Evolutionary conservation across 1,140 invertebrate species (phyloP).

Genomic region (Pristionchus pacificus): DNA sequence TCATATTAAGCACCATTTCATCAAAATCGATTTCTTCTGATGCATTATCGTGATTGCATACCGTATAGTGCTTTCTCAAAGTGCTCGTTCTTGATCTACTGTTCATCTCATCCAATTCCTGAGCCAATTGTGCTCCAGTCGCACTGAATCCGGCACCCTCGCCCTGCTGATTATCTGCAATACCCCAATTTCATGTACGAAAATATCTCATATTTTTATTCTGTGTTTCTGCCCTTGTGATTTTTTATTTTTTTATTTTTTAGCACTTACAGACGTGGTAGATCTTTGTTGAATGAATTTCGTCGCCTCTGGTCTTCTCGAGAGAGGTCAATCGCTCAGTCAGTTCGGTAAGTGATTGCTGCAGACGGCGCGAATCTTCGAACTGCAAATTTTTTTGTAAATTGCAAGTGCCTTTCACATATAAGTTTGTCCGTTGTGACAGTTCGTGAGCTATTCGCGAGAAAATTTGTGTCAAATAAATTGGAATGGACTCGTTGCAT

Average conservation of each 20-base stretch:
- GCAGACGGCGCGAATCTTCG: conserved; percentile 49
- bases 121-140: conserved; percentile 47
- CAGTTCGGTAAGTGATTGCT: conserved; percentile 53
- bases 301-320: conserved; percentile 54
- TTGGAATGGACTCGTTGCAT: too few relatives aligned
- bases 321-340: conserved; percentile 52
- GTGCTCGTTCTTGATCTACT: conserved; percentile 52
- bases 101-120: conserved; percentile 49
- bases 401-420: neutral
- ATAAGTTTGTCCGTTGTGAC: too few relatives aligned
- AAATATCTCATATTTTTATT: neutral
- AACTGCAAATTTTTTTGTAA: conserved; percentile 24
- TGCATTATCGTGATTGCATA: conserved; percentile 19
- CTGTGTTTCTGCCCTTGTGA: neutral
- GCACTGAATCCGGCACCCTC: conserved; percentile 39
- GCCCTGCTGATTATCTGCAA: conserved; percentile 51
- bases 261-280: conserved; percentile 54
- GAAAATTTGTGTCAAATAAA: too few relatives aligned
- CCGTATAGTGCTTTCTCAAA: conserved; percentile 53
- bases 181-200: neutral
- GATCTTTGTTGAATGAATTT: conserved; percentile 56
- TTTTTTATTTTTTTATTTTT: neutral
- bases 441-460: too few relatives aligned
- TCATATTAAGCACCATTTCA: neutral
- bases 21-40: neutral